Conservation (phyloP, 2,888 invertebrate genomes). For the Rhorus exstirpatorius region DNA sequence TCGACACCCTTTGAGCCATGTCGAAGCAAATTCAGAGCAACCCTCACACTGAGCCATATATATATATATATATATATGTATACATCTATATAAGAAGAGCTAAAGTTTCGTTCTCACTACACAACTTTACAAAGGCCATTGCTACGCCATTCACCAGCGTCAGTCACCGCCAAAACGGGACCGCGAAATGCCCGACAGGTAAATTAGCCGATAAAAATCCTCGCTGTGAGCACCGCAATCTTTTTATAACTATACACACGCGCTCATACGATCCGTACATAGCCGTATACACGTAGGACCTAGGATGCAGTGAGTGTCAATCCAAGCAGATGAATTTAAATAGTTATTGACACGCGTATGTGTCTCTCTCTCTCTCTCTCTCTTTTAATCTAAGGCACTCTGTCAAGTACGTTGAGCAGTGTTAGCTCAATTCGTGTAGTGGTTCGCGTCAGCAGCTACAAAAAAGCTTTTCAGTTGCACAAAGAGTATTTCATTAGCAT, state of each 20-base stretch:
- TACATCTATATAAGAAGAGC: constrained; percentile 6
- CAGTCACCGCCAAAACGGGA: constrained; percentile 28
- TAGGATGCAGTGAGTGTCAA: too few relatives aligned
- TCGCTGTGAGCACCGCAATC: constrained; percentile 17
- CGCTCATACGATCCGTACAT: not conserved
- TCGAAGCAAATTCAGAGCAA: constrained; percentile 42
- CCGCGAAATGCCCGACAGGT: constrained; percentile 31
- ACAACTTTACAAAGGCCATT: not conserved
- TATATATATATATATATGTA: constrained; percentile 5
- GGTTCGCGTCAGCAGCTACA: too few relatives aligned
- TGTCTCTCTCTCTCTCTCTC: not conserved
- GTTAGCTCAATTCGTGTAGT: too few relatives aligned
- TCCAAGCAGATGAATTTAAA: too few relatives aligned
- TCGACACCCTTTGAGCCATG: constrained; percentile 64
- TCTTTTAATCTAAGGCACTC: too few relatives aligned
- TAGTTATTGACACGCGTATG: not conserved
- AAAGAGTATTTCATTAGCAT: constrained; percentile 30
- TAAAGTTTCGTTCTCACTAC: constrained; percentile 34
- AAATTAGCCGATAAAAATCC: constrained; percentile 58
- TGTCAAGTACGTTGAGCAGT: too few relatives aligned
- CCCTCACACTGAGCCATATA: not conserved
- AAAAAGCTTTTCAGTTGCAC: constrained; percentile 13
- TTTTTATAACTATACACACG: not conserved
- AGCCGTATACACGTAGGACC: not conserved
- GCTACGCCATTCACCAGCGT: constrained; percentile 2